Evolutionary conservation across 2,888 invertebrate species (phyloP).

Genomic region (Pseudococcus longispinus): DNA sequence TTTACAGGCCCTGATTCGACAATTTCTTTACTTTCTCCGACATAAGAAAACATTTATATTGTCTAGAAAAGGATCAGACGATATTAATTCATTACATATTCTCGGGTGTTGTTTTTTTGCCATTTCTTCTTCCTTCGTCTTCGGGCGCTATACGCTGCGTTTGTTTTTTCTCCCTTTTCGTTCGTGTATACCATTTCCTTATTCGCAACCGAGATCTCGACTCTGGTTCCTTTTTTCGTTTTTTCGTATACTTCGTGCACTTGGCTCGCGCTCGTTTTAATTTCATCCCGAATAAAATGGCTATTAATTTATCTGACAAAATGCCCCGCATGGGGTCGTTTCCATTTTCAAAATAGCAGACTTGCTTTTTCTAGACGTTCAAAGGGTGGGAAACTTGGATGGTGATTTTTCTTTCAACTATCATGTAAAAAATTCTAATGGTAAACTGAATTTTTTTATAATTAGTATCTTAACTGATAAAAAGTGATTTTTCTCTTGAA

Average conservation of each 20-base stretch:
- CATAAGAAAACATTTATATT: conserved; percentile 58
- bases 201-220: neutral
- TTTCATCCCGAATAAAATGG: conserved; percentile 45
- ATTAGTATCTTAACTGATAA: too few species aligned
- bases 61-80: conserved; percentile 56
- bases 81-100: conserved; percentile 56
- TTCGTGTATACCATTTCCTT: neutral
- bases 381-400: too few species aligned
- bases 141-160: neutral
- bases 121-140: neutral
- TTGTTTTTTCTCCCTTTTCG: neutral
- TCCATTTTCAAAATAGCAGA: neutral
- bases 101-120: conserved; percentile 35
- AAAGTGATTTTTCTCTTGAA: too few species aligned
- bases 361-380: neutral
- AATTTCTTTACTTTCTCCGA: conserved; percentile 57
- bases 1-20: conserved; percentile 57
- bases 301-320: conserved; percentile 50
- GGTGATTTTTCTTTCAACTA: too few species aligned
- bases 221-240: neutral
- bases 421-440: too few species aligned
- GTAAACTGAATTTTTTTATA: too few species aligned
- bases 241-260: neutral
- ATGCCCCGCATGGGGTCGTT: neutral
- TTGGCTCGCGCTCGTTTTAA: conserved; percentile 38